Evolutionary conservation across 23 tunicate species (phyloP).

Genomic region (Botrylloides violaceus): DNA sequence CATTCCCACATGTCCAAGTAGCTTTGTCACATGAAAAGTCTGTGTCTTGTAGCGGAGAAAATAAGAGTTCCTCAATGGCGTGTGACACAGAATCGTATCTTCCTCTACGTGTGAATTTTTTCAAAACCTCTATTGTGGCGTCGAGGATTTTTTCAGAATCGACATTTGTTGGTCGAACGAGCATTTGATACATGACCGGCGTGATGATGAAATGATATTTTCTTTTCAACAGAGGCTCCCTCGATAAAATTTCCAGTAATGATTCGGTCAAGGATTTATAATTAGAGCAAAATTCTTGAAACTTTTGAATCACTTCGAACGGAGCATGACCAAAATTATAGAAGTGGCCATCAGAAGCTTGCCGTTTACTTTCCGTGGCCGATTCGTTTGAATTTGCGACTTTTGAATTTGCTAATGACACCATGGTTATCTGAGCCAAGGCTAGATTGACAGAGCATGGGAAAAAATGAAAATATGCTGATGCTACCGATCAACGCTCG

Average conservation of each 20-base stretch:
- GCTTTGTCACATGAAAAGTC: neutral
- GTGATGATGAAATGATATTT: constrained; percentile 59
- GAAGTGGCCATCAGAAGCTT: neutral
- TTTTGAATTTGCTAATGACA: neutral
- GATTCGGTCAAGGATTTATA: constrained; percentile 53
- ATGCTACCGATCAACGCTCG: no score
- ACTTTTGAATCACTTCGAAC: constrained; percentile 66
- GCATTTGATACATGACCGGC: constrained; percentile 78
- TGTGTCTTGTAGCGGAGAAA: constrained; percentile 14
- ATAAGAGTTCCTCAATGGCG: constrained; percentile 82
- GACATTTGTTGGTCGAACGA: constrained; percentile 58
- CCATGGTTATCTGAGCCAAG: neutral
- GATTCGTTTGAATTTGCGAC: neutral
- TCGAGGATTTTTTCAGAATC: constrained; percentile 33
- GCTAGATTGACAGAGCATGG: neutral
- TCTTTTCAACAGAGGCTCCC: constrained; percentile 38
- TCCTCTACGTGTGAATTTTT: constrained; percentile 63
- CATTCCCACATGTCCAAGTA: constrained; percentile 16
- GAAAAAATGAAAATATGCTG: neutral
- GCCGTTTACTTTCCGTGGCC: neutral
- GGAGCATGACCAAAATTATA: constrained; percentile 94
- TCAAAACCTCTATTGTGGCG: constrained; percentile 31
- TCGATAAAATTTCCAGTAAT: constrained; percentile 39
- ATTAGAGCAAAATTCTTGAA: constrained; percentile 63
- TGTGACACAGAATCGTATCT: constrained; percentile 72